Conservation (phyloP, 1,140 invertebrate genomes). For the Eriocheir sinensis region DNA sequence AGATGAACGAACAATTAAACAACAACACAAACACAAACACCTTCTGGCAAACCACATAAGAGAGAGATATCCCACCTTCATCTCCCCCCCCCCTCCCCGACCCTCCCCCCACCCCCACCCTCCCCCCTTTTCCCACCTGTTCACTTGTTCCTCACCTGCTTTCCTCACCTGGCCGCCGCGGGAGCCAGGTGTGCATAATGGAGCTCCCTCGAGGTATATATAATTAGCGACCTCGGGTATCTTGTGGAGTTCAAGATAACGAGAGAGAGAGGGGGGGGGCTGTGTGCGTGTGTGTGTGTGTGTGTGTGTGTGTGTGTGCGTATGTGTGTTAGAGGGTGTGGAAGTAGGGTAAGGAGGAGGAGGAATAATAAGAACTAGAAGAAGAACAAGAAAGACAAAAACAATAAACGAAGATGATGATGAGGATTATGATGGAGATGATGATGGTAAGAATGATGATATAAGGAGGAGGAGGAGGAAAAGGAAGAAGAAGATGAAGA, state of each 20-base stretch:
- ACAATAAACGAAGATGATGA: too few species aligned
- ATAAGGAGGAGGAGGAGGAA: neutral
- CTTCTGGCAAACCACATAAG: neutral
- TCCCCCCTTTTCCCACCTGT: neutral
- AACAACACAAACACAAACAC: too few species aligned
- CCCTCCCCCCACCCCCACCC: too few species aligned
- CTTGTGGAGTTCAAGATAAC: neutral
- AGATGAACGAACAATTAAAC: too few species aligned
- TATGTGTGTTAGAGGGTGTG: too few species aligned
- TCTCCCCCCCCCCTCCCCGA: too few species aligned
- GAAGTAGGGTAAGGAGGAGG: too few species aligned
- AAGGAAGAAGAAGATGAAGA: neutral
- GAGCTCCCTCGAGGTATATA: neutral
- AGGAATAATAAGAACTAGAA: too few species aligned
- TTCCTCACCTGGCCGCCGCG: neutral
- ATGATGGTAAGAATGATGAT: too few species aligned
- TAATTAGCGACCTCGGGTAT: neutral
- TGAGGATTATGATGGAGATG: too few species aligned
- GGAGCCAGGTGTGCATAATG: neutral
- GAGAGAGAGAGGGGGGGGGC: too few species aligned
- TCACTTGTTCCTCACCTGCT: neutral
- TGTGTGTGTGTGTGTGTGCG: neutral
- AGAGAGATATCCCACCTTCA: neutral
- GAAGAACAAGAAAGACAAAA: too few species aligned
- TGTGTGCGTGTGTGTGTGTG: neutral